Evolutionary conservation across 1,140 invertebrate species (phyloP), one percentile per base, ranked within the genome.

Genomic region (Camponotus vicinus): DNA sequence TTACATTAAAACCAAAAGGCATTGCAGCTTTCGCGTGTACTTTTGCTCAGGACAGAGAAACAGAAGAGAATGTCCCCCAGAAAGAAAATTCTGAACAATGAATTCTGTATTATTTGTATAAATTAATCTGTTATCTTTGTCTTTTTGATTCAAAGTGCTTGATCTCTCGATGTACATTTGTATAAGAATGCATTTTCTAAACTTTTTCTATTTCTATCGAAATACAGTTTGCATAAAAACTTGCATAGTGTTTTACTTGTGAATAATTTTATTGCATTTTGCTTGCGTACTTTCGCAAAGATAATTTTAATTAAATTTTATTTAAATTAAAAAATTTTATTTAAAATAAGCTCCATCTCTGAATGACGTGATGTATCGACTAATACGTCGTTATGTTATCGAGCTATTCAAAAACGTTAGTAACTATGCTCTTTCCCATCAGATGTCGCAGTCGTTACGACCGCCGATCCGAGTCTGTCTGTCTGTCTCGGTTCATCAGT

Each of bases 1-100:
- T 95, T 21, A 73, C 57, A 1, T 32, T 95, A 15, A 94, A 91
- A 90, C 71, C 91, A 2, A 57, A 61, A 73, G 32, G 77, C 0
- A 57, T 84, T 0, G 78, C 87, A 18, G 71, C 89, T 76, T 79
- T 93, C 7, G 37, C 80, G n/a, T 52, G 73, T 13, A 6, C 37
- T 18, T 2, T 40, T 57, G 11, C 5, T 37, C 9, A 45, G 8
- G 11, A 45, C 42, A 13, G 2, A 45, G 42, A 45, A 45, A 11
- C 2, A 1, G 15, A 1, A 15, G 52, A n/a, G 70, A n/a, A 5
- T 21, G 5, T 21, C 2, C 11, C 34, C 5, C 40, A 18, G 42
- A n/a, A 45, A 40, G 67, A 55, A 73, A n/a, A 59, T 6, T 8
- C 5, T 40, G 37, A 77, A 6, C 15, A 52, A 37, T 79, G 21